Evolutionary conservation across 2,888 invertebrate species (phyloP).

Genomic region (Cephus spinipes): DNA sequence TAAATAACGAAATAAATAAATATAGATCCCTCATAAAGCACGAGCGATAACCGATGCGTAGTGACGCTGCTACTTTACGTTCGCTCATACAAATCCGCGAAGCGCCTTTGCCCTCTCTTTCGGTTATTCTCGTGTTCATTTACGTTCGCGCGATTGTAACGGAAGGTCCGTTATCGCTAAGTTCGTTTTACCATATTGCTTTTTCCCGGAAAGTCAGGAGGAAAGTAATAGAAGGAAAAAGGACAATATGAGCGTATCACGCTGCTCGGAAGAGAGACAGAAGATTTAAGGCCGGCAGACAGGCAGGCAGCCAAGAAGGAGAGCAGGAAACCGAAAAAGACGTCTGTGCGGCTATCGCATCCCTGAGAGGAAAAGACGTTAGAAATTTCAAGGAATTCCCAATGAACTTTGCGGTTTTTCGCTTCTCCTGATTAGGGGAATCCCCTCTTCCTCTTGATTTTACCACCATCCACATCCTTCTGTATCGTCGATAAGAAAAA

Average conservation of each 20-base stretch:
- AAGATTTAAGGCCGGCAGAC: background rate
- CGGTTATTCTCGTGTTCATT: background rate
- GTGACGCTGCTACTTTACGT: background rate
- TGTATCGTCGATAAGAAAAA: background rate
- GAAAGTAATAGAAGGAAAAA: background rate
- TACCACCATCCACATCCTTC: background rate
- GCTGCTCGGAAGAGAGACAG: background rate
- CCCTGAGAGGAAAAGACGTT: background rate
- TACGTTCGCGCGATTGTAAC: background rate
- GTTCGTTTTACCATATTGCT: background rate
- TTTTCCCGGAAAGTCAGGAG: background rate
- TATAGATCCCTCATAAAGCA: background rate
- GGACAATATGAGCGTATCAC: background rate
- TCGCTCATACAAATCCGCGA: background rate
- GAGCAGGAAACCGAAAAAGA: background rate
- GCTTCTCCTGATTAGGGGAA: background rate
- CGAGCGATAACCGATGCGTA: background rate
- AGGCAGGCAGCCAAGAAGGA: background rate
- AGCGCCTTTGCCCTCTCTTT: background rate
- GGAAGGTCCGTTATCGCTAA: background rate
- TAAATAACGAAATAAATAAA: background rate
- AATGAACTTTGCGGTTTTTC: background rate
- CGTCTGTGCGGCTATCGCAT: background rate
- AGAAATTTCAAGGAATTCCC: background rate
- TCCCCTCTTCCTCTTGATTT: background rate